Evolutionary conservation across 2,888 invertebrate species (phyloP), one percentile per base, ranked within the genome.

Genomic region (Heliconius sara): DNA sequence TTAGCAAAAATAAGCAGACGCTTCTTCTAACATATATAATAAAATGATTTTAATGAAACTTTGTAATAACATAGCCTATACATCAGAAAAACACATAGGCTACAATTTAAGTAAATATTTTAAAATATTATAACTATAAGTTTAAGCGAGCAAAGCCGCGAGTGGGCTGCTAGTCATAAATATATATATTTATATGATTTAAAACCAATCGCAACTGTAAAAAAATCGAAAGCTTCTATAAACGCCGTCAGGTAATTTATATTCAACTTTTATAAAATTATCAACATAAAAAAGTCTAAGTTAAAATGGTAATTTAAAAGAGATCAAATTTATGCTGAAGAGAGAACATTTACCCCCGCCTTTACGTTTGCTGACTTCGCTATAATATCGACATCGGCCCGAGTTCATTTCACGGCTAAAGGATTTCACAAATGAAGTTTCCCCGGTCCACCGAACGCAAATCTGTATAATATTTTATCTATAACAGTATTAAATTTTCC

Each of bases 371-470:
- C 85, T 84, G 86, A 87, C 86, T 88, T 83, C 87, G 87, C 87
- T 89, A 87, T 89, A 87, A 90, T 88, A 90, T 89, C 68, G 78
- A 67, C 78, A 91, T 91, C 89, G 90, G 87, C 86, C 89, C 88
- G 90, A 93, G 91, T 95, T 95, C 95, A 95, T 95, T 95, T 95
- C 95, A 95, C 95, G 95, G 95, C 83, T 92, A 93, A 91, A 90
- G 91, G 94, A 91, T 89, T 90, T 87, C 93, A 91, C 94, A 95
- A 95, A 95, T 95, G 95, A 95, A 95, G 94, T 93, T 92, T 91
- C 90, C 91, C 84, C 93, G 95, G 90, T 93, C 92, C 94, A 93
- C 84, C 89, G 93, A 88, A 84, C 91, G 83, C 86, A 85, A 85
- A 85, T 85, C 88, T 85, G 82, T 83, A 81, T 84, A 81, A 82